Base-by-base conservation (phyloP, 2,888 invertebrate species). In the Eurytoma adleriae region DNA sequence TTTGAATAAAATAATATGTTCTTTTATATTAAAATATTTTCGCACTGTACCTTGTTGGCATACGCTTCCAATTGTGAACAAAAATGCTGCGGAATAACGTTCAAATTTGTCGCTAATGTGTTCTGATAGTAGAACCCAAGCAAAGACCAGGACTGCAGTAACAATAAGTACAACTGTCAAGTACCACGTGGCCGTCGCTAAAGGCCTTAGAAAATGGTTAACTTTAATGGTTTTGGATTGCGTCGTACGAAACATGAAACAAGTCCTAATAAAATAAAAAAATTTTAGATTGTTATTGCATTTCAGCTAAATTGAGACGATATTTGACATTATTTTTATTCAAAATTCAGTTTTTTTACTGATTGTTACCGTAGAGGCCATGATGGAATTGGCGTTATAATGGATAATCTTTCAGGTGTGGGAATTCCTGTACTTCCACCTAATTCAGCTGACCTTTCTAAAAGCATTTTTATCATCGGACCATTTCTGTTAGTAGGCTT, bases 221-320 rank as follows among this genome's bases (percentile, higher is more conserved):
- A 87, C 78, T 76, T 85, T 84, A 5, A 86, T 82, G 40, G 83
- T 82, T 69, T 40, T 81, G 2, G 86, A 78, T 18, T 85, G 85
- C 24, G 84, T 77, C 7, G 87, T 85, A 4, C 84, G 85, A 82
- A 87, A 87, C 79, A 88, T 84, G 50, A 87, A 88, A 68, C 87
- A 86, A 0, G 86, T 86, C 56, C 88, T 88, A 52, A n/a, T 56
- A 54, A 18, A 64, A n/a, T 48, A 7, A 12, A 40, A 66, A 66
- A 48, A 50, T 50, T 14, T 50, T 50, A 50, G 2, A 3, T 50
- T 50, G 10, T 50, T 50, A 1, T 50, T 50, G n/a, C n/a, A 24
- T 24, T 24, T 24, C 2, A 7, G 3, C 1, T 7, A 40, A 7
- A 7, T 10, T 54, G 14, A 54, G 4, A 14, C 14, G 12, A n/a